These are phyloP conservation scores for Bothrops jararaca DNA, from an alignment of 2,113 vertebrate species.

Conservation along the genomic window DNA sequence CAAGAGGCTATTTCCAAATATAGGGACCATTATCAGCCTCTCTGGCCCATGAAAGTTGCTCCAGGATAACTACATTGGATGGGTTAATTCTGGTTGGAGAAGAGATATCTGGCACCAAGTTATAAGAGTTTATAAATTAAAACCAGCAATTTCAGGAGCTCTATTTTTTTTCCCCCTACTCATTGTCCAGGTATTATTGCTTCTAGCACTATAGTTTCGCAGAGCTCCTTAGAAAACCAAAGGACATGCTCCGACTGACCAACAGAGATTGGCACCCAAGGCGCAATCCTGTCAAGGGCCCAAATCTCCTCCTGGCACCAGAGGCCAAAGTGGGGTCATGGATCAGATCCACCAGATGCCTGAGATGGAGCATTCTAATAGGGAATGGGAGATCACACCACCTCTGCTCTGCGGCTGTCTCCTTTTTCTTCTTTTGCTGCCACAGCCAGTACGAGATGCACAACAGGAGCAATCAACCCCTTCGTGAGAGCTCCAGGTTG, in stretches of 20 bases:
- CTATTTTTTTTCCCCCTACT: accelerated
- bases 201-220: neutral
- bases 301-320: neutral
- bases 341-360: neutral
- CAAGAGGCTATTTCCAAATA: neutral
- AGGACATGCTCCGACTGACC: neutral
- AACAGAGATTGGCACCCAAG: neutral
- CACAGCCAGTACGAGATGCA: neutral
- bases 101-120: neutral
- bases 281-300: neutral
- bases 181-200: neutral
- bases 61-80: neutral
- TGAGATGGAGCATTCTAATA: neutral
- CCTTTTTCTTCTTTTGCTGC: neutral
- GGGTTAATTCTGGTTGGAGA: neutral
- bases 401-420: neutral
- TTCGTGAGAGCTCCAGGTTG: neutral
- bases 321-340: neutral
- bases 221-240: neutral
- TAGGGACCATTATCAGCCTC: neutral
- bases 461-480: conserved; percentile 17
- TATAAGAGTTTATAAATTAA: neutral
- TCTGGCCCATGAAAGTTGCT: neutral
- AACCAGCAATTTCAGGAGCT: neutral
- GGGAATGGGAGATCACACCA: neutral